Conservation (phyloP, 2,797 vertebrate genomes). For the Lepus oiostolus region DNA sequence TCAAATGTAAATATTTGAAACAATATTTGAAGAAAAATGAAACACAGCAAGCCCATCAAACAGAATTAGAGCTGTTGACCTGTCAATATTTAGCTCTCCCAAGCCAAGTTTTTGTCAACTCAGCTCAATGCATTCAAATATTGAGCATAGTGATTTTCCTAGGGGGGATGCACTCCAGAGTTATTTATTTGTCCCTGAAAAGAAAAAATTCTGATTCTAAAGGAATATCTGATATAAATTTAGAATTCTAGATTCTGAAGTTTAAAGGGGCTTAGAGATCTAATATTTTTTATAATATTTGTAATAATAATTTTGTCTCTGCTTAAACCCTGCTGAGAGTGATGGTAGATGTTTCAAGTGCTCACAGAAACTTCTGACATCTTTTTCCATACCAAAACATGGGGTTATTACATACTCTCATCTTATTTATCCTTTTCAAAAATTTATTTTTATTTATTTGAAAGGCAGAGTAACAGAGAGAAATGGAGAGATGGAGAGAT, state of each 20-base stretch:
- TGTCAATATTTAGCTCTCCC: slow-evolving; percentile 72
- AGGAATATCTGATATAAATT: not conserved
- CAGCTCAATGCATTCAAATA: slow-evolving; percentile 67
- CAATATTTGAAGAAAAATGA: slow-evolving; percentile 36
- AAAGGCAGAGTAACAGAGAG: too few species aligned
- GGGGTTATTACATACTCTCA: not conserved
- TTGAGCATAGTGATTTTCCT: slow-evolving; percentile 65
- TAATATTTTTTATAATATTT: slow-evolving; percentile 26
- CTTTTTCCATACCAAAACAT: not conserved
- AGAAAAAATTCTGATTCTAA: slow-evolving; percentile 36
- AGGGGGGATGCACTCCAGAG: not conserved
- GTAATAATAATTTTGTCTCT: slow-evolving; percentile 34
- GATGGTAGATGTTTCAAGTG: not conserved
- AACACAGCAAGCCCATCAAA: slow-evolving; percentile 57
- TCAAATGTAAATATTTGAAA: slow-evolving; percentile 75
- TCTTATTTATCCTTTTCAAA: too few species aligned
- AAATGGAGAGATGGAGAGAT: too few species aligned
- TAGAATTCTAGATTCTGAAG: slow-evolving; percentile 42
- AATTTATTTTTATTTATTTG: too few species aligned
- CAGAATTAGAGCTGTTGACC: slow-evolving; percentile 63
- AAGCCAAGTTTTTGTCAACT: slow-evolving; percentile 66
- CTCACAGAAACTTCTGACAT: not conserved
- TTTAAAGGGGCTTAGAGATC: slow-evolving; percentile 42
- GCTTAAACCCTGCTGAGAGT: slow-evolving; percentile 10
- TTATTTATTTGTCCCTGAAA: slow-evolving; percentile 51